These are phyloP conservation scores for Alsophila aescularia DNA, from an alignment of 2,888 invertebrate genomes.

Conservation along the genomic window DNA sequence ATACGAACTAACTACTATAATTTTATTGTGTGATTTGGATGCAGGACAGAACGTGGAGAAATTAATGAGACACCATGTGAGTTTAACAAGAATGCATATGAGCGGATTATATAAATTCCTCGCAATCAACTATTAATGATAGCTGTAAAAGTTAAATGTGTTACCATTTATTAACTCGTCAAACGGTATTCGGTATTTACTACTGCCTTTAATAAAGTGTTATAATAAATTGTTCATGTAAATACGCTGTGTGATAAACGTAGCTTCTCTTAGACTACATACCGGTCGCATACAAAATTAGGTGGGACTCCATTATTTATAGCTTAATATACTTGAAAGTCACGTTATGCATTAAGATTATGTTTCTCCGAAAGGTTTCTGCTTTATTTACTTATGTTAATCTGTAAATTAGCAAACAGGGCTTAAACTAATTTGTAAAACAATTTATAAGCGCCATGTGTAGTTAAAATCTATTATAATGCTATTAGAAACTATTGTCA, in stretches of 20 bases:
- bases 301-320: conserved; percentile 46
- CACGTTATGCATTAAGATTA: conserved; percentile 50
- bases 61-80: conserved; percentile 9
- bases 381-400: conserved; percentile 35
- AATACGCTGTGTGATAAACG: conserved; percentile 11
- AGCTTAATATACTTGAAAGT: conserved; percentile 50
- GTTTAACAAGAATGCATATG: conserved; percentile 30
- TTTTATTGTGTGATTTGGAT: too few species aligned
- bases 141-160: conserved; percentile 39
- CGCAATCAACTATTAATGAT: conserved; percentile 30
- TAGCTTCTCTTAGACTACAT: conserved; percentile 18
- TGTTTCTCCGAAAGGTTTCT: conserved; percentile 39
- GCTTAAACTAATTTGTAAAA: conserved; percentile 1
- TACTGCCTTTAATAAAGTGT: conserved; percentile 24
- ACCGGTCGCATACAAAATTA: conserved; percentile 45
- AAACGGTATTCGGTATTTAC: conserved; percentile 43
- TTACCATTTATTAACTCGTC: conserved; percentile 42
- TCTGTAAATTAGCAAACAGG: conserved; percentile 19
- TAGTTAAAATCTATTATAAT: too few species aligned
- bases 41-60: neutral
- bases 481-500: too few species aligned
- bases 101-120: conserved; percentile 16
- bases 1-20: too few species aligned
- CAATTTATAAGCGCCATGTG: conserved; percentile 8
- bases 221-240: conserved; percentile 8